Evolutionary conservation across 2,888 invertebrate genomes (phyloP).

Genomic region (Labia minor): DNA sequence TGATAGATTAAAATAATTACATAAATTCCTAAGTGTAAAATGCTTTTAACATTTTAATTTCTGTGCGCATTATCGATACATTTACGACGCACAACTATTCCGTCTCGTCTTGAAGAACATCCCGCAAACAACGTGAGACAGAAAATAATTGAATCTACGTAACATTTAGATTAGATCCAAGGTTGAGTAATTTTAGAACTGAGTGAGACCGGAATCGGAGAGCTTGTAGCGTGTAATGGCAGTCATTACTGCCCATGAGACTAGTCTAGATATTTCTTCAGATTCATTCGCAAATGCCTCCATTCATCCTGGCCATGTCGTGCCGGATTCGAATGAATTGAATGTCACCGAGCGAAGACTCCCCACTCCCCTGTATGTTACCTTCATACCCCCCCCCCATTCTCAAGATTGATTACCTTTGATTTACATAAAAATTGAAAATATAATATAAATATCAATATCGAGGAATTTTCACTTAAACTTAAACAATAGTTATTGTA

Average conservation of each 20-base stretch:
- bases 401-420: too few species aligned
- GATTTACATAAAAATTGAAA: too few species aligned
- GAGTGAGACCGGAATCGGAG: not conserved
- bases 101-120: not conserved
- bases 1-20: too few species aligned
- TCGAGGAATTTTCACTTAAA: too few species aligned
- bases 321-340: too few species aligned
- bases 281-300: not conserved
- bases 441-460: too few species aligned
- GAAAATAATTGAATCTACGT: conserved; percentile 7
- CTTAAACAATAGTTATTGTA: too few species aligned
- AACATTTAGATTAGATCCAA: conserved; percentile 13
- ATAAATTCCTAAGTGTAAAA: not conserved
- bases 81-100: not conserved
- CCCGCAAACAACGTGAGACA: conserved; percentile 8
- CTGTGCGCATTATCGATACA: not conserved
- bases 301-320: not conserved
- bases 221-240: not conserved
- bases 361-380: too few species aligned
- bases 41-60: conserved; percentile 7
- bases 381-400: too few species aligned
- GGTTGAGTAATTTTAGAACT: not conserved
- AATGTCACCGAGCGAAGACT: too few species aligned
- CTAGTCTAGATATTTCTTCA: not conserved
- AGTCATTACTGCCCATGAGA: not conserved